Evolutionary conservation across 2,888 invertebrate species (phyloP).

Genomic region (Antheraea assamensis): DNA sequence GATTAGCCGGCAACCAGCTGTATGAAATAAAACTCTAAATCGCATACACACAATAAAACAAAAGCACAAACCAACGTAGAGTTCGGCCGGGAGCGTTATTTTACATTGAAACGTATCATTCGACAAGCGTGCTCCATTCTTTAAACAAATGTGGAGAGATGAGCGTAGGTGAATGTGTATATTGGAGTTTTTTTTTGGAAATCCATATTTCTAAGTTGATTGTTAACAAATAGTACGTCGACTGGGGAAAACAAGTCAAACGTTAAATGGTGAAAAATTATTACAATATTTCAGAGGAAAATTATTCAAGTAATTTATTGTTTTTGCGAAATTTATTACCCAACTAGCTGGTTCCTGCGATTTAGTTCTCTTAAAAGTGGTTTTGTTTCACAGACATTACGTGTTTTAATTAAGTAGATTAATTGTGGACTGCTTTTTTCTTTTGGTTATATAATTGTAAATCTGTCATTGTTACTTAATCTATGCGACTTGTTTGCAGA

Average conservation of each 20-base stretch:
- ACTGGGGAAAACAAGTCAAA: not conserved
- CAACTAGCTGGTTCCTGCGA: not conserved
- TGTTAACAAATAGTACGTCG: slow-evolving; percentile 1
- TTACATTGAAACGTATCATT: slow-evolving; percentile 69
- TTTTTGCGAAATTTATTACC: not conserved
- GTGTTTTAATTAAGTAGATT: no score
- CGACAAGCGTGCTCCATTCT: slow-evolving; percentile 64
- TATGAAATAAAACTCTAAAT: slow-evolving; percentile 68
- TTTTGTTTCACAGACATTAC: no score
- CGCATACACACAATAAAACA: slow-evolving; percentile 70
- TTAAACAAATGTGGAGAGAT: slow-evolving; percentile 68
- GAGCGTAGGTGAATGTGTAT: slow-evolving; percentile 59
- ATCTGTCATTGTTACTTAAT: no score
- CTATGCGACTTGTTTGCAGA: no score
- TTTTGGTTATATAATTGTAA: no score
- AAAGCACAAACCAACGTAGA: slow-evolving; percentile 63
- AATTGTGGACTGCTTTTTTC: no score
- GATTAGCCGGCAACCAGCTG: slow-evolving; percentile 76
- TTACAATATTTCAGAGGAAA: not conserved
- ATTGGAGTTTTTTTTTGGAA: slow-evolving; percentile 40
- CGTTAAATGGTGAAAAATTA: not conserved
- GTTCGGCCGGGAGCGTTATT: slow-evolving; percentile 65
- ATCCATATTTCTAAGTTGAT: not conserved
- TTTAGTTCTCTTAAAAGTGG: not conserved
- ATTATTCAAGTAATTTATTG: not conserved